Evolutionary conservation across 2,888 invertebrate species (phyloP).

Genomic region (Parascotia fuliginaria): DNA sequence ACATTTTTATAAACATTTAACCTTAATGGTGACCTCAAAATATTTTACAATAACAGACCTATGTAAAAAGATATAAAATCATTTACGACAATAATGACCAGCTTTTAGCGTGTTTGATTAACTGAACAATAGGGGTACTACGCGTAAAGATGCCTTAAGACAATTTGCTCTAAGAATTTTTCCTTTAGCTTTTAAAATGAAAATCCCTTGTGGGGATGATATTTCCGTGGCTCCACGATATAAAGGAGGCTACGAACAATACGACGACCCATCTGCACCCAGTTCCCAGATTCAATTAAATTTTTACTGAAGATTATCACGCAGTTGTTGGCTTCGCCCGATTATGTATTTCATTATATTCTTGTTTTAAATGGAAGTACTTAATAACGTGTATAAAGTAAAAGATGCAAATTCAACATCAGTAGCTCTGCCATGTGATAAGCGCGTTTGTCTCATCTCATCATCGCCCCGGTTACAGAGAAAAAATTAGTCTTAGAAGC

Average conservation of each 20-base stretch:
- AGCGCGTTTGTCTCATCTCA: too few species aligned
- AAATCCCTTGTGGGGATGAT: conserved; percentile 58
- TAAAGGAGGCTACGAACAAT: conserved; percentile 54
- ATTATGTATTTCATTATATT: conserved; percentile 32
- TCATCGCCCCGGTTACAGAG: too few species aligned
- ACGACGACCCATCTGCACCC: conserved; percentile 72
- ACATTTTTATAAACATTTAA: conserved; percentile 18
- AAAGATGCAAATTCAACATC: too few species aligned
- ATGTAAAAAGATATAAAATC: conserved; percentile 24
- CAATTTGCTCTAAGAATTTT: conserved; percentile 41
- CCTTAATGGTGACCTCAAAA: conserved; percentile 10
- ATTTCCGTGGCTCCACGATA: conserved; percentile 52
- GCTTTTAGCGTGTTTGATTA: conserved; percentile 46
- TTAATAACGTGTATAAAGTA: background rate
- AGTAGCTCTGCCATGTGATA: too few species aligned
- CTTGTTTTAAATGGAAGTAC: conserved; percentile 5
- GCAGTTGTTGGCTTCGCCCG: conserved; percentile 63
- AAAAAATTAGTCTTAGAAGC: too few species aligned
- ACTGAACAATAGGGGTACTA: conserved; percentile 42
- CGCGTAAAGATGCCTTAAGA: conserved; percentile 28
- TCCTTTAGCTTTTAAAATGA: conserved; percentile 47
- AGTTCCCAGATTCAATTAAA: conserved; percentile 82
- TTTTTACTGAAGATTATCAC: conserved; percentile 86
- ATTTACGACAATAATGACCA: conserved; percentile 16
- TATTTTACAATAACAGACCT: conserved; percentile 11